Evolutionary conservation across 2,797 vertebrate genomes (phyloP).

Genomic region (Halcyon smyrnensis): DNA sequence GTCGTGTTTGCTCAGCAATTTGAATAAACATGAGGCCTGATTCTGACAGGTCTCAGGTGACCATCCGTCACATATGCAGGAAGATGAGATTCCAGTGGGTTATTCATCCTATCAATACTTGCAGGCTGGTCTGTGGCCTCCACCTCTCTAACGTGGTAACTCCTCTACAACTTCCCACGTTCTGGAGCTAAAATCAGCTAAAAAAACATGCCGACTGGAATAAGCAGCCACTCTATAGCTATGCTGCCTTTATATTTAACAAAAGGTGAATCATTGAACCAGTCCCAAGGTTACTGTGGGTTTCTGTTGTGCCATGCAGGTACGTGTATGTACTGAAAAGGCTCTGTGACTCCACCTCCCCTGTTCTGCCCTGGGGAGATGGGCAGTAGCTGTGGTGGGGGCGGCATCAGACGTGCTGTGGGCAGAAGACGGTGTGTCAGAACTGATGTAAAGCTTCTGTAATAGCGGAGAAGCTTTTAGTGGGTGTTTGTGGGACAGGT

Average conservation of each 20-base stretch:
- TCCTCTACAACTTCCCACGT: neutral
- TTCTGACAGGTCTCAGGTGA: neutral
- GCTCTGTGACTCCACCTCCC: neutral
- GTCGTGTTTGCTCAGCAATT: neutral
- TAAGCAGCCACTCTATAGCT: neutral
- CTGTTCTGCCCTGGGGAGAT: neutral
- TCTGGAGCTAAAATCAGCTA: neutral
- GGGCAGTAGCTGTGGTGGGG: neutral
- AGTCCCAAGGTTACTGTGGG: neutral
- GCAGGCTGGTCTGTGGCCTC: neutral
- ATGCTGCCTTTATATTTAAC: neutral
- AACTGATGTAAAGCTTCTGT: neutral
- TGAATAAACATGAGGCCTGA: neutral
- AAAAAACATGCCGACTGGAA: neutral
- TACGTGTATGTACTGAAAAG: neutral
- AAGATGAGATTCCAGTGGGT: neutral
- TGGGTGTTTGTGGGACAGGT: neutral
- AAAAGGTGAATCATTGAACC: neutral
- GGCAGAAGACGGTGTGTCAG: accelerated
- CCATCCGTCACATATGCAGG: accelerated
- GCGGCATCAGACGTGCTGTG: neutral
- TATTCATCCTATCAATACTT: neutral
- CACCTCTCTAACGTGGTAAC: neutral
- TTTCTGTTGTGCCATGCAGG: neutral
- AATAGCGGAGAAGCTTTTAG: neutral